A percentile compares a stretch with the other conserved stretches of the same genome.
Evolutionary conservation across 2,888 invertebrate genomes (phyloP).

Genomic region (Thera obeliscata): DNA sequence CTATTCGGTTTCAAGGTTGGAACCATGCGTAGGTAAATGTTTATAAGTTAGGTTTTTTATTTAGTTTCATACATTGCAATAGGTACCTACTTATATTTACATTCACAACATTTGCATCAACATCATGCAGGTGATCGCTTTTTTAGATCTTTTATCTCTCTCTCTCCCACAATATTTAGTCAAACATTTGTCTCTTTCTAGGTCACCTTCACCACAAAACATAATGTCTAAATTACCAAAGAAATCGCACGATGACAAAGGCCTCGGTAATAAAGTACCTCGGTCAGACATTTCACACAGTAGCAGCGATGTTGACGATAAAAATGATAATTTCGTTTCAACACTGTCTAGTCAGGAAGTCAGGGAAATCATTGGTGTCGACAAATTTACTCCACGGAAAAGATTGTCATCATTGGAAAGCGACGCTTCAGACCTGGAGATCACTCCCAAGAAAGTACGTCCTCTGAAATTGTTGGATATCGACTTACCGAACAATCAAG

Average conservation of each 20-base stretch:
- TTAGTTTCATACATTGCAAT: too few species aligned
- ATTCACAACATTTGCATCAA: too few species aligned
- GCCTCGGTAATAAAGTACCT: slow-evolving; percentile 42
- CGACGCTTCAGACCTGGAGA: slow-evolving; percentile 64
- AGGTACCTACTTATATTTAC: too few species aligned
- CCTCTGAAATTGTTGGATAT: slow-evolving; percentile 58
- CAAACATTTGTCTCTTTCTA: too few species aligned
- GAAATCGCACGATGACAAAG: slow-evolving; percentile 7
- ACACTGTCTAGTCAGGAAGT: slow-evolving; percentile 52
- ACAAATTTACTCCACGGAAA: slow-evolving; percentile 45
- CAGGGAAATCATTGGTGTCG: slow-evolving; percentile 51
- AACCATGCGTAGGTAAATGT: too few species aligned
- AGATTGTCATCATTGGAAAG: slow-evolving; percentile 47
- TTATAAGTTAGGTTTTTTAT: too few species aligned
- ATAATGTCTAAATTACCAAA: neutral
- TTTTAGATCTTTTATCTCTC: too few species aligned
- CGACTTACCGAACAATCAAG: slow-evolving; percentile 72
- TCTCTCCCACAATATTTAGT: too few species aligned
- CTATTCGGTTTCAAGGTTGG: too few species aligned
- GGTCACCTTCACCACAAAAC: too few species aligned
- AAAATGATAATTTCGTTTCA: slow-evolving; percentile 47
- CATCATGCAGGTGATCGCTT: too few species aligned
- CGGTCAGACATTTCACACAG: slow-evolving; percentile 33
- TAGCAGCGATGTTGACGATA: slow-evolving; percentile 44
- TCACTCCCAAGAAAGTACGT: slow-evolving; percentile 64